Conservation (phyloP, 1,140 invertebrate genomes). For the Alviniconcha marisindica region DNA sequence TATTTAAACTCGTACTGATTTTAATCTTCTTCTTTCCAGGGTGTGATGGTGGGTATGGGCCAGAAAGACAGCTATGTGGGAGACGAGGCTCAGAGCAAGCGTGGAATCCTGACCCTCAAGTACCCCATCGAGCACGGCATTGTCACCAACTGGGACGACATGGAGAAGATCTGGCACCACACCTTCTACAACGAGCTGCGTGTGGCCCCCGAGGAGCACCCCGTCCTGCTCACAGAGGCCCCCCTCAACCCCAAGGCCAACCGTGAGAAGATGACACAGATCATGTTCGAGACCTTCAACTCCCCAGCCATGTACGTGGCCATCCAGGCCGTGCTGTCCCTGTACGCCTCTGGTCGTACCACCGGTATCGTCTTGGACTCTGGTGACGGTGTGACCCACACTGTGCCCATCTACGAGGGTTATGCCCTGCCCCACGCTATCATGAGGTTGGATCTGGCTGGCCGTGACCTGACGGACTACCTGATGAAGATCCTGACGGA, state of each 20-base stretch:
- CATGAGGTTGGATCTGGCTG: slow-evolving; percentile 92
- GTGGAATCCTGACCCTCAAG: slow-evolving; percentile 86
- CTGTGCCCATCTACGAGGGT: slow-evolving; percentile 91
- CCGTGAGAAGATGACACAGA: slow-evolving; percentile 89
- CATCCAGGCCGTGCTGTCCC: slow-evolving; percentile 76
- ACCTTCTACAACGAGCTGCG: slow-evolving; percentile 93
- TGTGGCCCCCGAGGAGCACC: slow-evolving; percentile 74
- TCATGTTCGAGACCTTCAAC: slow-evolving; percentile 83
- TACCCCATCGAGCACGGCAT: slow-evolving; percentile 91
- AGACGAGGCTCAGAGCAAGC: slow-evolving; percentile 94
- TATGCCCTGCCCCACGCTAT: slow-evolving; percentile 85
- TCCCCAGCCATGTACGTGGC: slow-evolving; percentile 77
- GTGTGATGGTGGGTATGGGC: slow-evolving; percentile 67
- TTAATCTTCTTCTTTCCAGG: slow-evolving; percentile 42
- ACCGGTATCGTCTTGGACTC: slow-evolving; percentile 83
- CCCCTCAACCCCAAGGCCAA: slow-evolving; percentile 80
- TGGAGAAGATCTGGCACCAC: slow-evolving; percentile 80
- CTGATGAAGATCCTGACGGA: slow-evolving; percentile 97
- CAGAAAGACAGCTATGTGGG: slow-evolving; percentile 78
- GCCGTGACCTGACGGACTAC: slow-evolving; percentile 95
- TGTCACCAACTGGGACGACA: slow-evolving; percentile 97
- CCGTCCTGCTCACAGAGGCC: slow-evolving; percentile 74
- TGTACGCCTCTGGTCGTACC: slow-evolving; percentile 79
- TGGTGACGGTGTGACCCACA: slow-evolving; percentile 95
- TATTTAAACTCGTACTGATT: no score